Conservation (phyloP, 2,888 invertebrate genomes). For the Protophormia terraenovae region DNA sequence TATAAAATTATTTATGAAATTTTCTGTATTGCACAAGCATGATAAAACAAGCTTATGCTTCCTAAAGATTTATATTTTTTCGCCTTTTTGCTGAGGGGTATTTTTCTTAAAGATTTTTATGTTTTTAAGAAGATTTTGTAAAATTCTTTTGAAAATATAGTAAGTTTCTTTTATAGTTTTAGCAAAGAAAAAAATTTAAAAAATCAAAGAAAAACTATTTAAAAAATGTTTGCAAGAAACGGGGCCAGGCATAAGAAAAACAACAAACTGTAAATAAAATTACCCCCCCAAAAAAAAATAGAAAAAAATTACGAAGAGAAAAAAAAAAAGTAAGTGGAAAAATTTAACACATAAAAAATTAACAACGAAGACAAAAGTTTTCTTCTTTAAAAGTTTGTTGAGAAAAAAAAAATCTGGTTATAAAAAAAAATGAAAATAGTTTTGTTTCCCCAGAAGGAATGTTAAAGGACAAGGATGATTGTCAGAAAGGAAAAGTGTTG, state of each 20-base stretch:
- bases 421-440: neutral
- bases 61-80: constrained; percentile 21
- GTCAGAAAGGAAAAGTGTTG: neutral
- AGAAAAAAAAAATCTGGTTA: neutral
- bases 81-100: neutral
- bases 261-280: neutral
- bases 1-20: constrained; percentile 45
- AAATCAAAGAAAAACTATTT: constrained; percentile 11
- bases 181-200: neutral
- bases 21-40: constrained; percentile 29
- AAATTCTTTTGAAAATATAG: constrained; percentile 18
- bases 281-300: neutral
- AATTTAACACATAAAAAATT: constrained; percentile 29
- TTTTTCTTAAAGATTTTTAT: neutral
- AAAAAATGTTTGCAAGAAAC: constrained; percentile 44
- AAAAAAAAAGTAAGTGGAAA: neutral
- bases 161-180: neutral
- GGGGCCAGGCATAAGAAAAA: neutral
- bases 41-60: constrained; percentile 28
- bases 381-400: neutral
- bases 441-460: neutral
- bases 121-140: constrained; percentile 42
- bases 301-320: neutral
- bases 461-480: neutral
- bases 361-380: constrained; percentile 18